Base-by-base conservation (phyloP, 2,113 vertebrate species). In the Sinocyclocheilus maitianheensis region DNA sequence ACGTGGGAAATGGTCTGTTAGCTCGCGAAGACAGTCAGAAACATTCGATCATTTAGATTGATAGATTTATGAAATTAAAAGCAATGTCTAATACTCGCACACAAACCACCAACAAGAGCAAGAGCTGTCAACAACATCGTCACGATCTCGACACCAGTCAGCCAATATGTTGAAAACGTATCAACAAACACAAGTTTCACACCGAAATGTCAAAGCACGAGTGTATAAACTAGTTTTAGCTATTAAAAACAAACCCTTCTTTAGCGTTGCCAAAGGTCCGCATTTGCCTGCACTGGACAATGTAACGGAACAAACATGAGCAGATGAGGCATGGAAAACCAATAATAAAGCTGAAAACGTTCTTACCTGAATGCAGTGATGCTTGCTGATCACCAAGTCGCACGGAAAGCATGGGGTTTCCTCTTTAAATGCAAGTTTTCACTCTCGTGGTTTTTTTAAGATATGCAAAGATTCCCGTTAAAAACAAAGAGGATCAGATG, bases 301-400 rank as follows among this genome's bases (percentile, higher is more conserved):
- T 46, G 78, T 48, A 69, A 62, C 78, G 78, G 65, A 83, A 63
- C 72, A 83, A 77, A 84, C 48, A 77, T 34, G 10, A 55, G 46
- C 79, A 46, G 40, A 65, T 81, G 67, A 55, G 10, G 2, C 51
- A 43, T 9, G 51, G 48, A 77, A 82, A 58, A 48, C 46, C 10
- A 51, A 24, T 37, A 67, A 34, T 5, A 34, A 53, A 84, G 11
- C 37, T 60, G 80, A 10, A 78, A 62, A 74, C 10, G 30, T 82
- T 60, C 81, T 84, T 84, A 88, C 87, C 85, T 83, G 48, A 51
- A 81, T 55, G 55, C 60, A 84, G 46, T 22, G 55, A 69, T 43
- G 51, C 9, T 18, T 46, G 58, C 5, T 81, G 48, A 8, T 81
- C 84, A 78, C 46, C 20, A 46, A 71, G 26, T 77, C 58, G 1